Conservation (phyloP, 2,113 vertebrate species). For the Crotophaga sulcirostris region DNA sequence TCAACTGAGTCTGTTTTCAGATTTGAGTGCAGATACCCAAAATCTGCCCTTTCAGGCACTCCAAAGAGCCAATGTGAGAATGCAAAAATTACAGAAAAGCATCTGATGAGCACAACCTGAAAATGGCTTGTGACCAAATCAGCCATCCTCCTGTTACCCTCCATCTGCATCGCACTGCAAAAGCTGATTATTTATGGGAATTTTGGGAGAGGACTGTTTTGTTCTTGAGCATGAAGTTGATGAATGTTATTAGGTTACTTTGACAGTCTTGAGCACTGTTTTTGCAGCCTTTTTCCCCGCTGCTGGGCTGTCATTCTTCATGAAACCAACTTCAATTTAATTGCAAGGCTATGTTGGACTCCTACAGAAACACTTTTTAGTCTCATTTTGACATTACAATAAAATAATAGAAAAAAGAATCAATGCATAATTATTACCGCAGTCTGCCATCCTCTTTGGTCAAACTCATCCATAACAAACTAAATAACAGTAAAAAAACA, state of each 20-base stretch:
- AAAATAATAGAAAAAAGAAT: background rate
- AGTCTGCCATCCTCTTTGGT: background rate
- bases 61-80: background rate
- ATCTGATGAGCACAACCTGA: background rate
- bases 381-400: background rate
- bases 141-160: background rate
- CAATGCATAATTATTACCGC: background rate
- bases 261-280: background rate
- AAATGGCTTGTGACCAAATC: background rate
- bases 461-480: background rate
- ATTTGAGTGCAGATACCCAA: background rate
- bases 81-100: background rate
- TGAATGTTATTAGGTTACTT: background rate
- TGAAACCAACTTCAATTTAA: constrained; percentile 6
- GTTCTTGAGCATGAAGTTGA: background rate
- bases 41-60: background rate
- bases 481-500: background rate
- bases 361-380: background rate
- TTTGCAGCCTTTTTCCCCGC: background rate
- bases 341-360: background rate
- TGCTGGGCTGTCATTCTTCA: background rate
- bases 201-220: background rate
- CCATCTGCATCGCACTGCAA: fast-evolving
- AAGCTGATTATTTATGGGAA: background rate
- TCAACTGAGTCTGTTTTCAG: background rate